A percentile compares a stretch with the other conserved stretches of the same genome.
These are phyloP conservation scores for Teinopalpus imperialis DNA, from an alignment of 2,888 invertebrate species.

Conservation along the genomic window DNA sequence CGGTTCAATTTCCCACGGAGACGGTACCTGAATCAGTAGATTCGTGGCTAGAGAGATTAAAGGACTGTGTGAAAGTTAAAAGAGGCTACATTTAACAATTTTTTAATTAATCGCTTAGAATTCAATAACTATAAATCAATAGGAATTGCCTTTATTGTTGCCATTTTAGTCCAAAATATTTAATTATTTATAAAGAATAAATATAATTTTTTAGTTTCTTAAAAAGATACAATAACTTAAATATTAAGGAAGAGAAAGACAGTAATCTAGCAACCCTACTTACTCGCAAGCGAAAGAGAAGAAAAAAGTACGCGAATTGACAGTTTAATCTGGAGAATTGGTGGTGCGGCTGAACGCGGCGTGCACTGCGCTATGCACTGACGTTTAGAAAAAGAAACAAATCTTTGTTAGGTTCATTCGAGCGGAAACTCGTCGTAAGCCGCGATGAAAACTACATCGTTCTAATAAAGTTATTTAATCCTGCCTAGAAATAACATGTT, in stretches of 20 bases:
- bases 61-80: too few relatives aligned
- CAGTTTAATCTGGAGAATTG: constrained; percentile 70
- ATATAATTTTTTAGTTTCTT: too few relatives aligned
- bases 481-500: not conserved
- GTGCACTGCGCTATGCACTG: constrained; percentile 30
- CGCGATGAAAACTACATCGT: constrained; percentile 28
- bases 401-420: constrained; percentile 35
- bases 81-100: too few relatives aligned
- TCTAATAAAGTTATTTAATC: constrained; percentile 2
- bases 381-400: constrained; percentile 34
- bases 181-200: too few relatives aligned
- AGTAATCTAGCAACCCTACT: constrained; percentile 25
- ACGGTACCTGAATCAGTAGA: too few relatives aligned
- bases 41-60: too few relatives aligned
- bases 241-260: not conserved
- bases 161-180: too few relatives aligned
- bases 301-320: constrained; percentile 62
- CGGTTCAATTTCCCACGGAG: too few relatives aligned
- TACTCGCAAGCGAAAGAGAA: constrained; percentile 35
- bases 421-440: constrained; percentile 34
- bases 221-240: not conserved
- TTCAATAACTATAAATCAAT: too few relatives aligned
- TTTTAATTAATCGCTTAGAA: too few relatives aligned
- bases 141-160: too few relatives aligned
- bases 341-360: constrained; percentile 47